phyloP scores from a whole-genome alignment of 2,888 invertebrate species.

The Thyatira batis region DNA sequence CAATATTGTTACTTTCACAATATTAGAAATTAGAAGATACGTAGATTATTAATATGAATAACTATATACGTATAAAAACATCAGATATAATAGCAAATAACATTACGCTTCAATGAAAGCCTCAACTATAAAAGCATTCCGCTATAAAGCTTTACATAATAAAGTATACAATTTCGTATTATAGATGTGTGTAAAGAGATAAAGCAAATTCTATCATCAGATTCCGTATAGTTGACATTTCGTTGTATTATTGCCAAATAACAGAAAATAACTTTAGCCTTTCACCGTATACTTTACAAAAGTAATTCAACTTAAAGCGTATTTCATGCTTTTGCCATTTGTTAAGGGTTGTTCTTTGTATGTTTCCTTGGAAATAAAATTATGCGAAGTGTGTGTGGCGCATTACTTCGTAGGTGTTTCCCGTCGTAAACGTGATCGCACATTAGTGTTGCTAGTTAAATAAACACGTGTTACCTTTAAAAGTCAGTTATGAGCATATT shows the following conservation, averaged over 20 bases:
- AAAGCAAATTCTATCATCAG: not conserved
- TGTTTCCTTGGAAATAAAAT: slow-evolving; percentile 25
- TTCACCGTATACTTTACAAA: not conserved
- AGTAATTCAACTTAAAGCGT: not conserved
- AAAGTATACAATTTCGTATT: no score
- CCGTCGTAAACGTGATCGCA: slow-evolving; percentile 59
- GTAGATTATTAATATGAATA: not conserved
- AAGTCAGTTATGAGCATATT: slow-evolving; percentile 20
- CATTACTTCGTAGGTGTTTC: slow-evolving; percentile 31
- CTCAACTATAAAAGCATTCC: no score
- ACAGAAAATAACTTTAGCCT: not conserved
- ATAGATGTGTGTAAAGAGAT: not conserved
- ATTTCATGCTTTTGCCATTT: not conserved
- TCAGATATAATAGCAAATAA: no score
- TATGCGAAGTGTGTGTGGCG: slow-evolving; percentile 41
- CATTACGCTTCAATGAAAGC: no score
- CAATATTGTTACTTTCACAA: not conserved
- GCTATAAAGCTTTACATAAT: no score
- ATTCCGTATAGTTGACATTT: not conserved
- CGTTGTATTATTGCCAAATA: not conserved
- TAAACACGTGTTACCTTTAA: slow-evolving; percentile 44
- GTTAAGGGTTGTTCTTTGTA: slow-evolving; percentile 1
- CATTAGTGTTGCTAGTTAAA: slow-evolving; percentile 64
- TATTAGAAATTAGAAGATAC: not conserved
- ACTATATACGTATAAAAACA: no score